Base-by-base conservation (phyloP, 2,797 vertebrate species). In the Hybognathus amarus region DNA sequence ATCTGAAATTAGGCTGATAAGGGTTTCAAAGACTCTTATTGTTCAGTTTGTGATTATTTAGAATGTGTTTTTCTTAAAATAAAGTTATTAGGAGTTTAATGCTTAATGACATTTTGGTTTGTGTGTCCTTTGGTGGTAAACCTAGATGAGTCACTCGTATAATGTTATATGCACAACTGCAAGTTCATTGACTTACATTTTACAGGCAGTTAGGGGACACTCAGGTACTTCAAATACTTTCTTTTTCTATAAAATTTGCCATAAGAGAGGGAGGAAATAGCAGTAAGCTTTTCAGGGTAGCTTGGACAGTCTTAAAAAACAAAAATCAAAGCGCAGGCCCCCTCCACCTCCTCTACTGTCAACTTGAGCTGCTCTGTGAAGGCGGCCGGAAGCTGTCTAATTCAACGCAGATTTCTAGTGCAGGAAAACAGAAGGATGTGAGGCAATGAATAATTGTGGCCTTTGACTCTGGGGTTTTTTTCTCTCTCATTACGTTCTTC, bases 1-100 rank as follows among this genome's bases (percentile, higher is more conserved):
- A 86, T 80, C 89, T 89, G 45, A 86, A 90, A 90, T 89, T 91
- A 93, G 94, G 90, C 91, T 91, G 92, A 93, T 93, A 91, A 92
- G 90, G 89, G 86, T 47, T 47, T 47, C 45, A 47, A 47, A 47
- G 5, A 61, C 11, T 27, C n/a, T 61, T 61, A 61, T 68, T 69
- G 73, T 59, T 33, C 69, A 84, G 42, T 67, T 74, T 54, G 59
- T 61, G 33, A 63, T 73, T 10, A 63, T 24, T 47, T 8, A 7
- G 40, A n/a, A 82, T 33, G 12, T 59, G 75, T 33, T 20, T 47
- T 12, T 33, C 40, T 33, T 78, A 27, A 0, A 3, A 63, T 18
- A 52, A 20, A 6, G 15, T 22, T 30, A 80, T 27, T 30, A 9
- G 27, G 11, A 30, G 27, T 82, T 75, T 18, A 66, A 15, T 42